A percentile compares a stretch with the other conserved stretches of the same genome.
phyloP scores from a whole-genome alignment of 1,140 invertebrate genomes.

The Platyura marginata region DNA sequence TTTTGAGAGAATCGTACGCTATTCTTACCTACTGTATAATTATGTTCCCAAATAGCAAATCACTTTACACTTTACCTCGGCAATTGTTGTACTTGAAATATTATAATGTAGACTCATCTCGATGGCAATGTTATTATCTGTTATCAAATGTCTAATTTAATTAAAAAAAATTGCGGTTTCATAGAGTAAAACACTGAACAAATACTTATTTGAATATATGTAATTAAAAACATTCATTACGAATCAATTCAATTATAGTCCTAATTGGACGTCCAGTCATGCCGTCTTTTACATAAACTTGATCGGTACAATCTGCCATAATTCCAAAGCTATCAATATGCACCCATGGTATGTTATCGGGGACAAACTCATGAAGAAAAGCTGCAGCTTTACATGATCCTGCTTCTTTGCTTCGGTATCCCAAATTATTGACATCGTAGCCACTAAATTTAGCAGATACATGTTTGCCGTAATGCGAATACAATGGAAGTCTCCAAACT shows the following conservation, averaged over 20 bases:
- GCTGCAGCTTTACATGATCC: constrained; percentile 70
- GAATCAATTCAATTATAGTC: constrained; percentile 50
- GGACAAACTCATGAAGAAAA: constrained; percentile 67
- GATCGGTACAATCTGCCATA: constrained; percentile 48
- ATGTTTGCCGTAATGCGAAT: constrained; percentile 49
- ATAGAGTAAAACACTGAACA: no score
- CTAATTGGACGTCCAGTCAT: constrained; percentile 62
- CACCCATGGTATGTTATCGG: constrained; percentile 43
- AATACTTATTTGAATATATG: no score
- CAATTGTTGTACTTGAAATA: no score
- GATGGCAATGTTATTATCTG: no score
- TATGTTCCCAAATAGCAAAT: no score
- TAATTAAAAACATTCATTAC: no score
- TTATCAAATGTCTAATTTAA: no score
- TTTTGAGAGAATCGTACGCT: no score
- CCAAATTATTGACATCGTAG: constrained; percentile 62
- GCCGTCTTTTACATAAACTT: constrained; percentile 19
- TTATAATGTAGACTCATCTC: no score
- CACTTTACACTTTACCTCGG: no score
- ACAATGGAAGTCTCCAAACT: constrained; percentile 72
- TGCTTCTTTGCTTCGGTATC: constrained; percentile 34
- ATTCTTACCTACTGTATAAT: no score
- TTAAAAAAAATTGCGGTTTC: no score
- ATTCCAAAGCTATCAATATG: constrained; percentile 78
- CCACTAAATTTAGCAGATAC: constrained; percentile 39